Percentiles rank a stretch among this genome's conserved stretches.
Conservation (phyloP, 2,797 vertebrate genomes). For the Typhlichthys subterraneus region DNA sequence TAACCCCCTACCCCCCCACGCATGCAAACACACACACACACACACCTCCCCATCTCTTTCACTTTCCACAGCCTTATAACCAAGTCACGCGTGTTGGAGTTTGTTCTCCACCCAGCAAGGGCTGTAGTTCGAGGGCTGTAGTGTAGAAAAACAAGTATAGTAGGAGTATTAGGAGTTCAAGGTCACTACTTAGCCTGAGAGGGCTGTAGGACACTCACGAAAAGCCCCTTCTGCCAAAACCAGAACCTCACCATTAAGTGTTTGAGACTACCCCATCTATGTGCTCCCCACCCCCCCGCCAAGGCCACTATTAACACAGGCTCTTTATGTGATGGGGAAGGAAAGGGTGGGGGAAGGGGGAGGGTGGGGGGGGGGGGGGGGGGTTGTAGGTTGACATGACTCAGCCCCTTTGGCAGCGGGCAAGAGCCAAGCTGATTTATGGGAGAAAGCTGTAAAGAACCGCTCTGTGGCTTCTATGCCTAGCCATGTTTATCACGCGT, state of each 20-base stretch:
- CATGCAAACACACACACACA: constrained; percentile 26
- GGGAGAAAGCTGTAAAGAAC: constrained; percentile 27
- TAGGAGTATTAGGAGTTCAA: constrained; percentile 41
- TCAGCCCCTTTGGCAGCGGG: constrained; percentile 44
- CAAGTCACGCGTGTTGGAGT: constrained; percentile 57
- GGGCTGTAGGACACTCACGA: constrained; percentile 14
- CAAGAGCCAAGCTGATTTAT: constrained; percentile 42
- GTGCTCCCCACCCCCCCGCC: constrained; percentile 4
- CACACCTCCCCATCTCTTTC: constrained; percentile 29
- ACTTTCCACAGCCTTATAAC: constrained; percentile 42
- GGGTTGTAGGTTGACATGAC: constrained; percentile 36
- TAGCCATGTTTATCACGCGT: constrained; percentile 14
- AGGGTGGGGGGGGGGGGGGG: neutral
- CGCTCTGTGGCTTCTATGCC: constrained; percentile 20
- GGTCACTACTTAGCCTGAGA: constrained; percentile 30
- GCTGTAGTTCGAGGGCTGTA: neutral
- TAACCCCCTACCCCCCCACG: constrained; percentile 40
- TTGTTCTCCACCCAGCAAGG: constrained; percentile 53
- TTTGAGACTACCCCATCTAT: constrained; percentile 48
- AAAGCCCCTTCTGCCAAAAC: constrained; percentile 17
- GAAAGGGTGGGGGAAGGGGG: neutral
- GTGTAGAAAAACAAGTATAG: neutral
- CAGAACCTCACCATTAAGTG: constrained; percentile 26
- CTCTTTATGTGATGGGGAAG: constrained; percentile 33
- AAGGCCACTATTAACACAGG: constrained; percentile 57